Conservation (phyloP, 1,140 invertebrate genomes). For the Lasioglossum albipes region DNA sequence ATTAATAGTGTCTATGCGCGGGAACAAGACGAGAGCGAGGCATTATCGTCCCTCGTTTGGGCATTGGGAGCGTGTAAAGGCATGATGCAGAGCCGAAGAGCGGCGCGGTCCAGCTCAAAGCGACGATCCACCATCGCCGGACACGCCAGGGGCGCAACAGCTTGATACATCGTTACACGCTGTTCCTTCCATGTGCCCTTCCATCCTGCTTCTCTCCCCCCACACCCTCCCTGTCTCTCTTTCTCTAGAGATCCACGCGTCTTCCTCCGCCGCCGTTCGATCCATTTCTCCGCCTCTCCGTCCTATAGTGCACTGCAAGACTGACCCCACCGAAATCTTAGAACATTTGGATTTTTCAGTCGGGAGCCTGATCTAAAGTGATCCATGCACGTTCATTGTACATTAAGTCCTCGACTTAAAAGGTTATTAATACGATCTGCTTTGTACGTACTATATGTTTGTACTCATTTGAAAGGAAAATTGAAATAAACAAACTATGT, state of each 20-base stretch:
- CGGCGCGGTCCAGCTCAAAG: constrained; percentile 75
- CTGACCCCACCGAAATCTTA: too few relatives aligned
- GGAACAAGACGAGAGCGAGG: constrained; percentile 62
- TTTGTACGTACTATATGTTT: too few relatives aligned
- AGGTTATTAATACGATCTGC: too few relatives aligned
- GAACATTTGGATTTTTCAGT: too few relatives aligned
- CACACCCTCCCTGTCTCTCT: too few relatives aligned
- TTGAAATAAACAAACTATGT: too few relatives aligned
- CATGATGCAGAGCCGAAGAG: constrained; percentile 74
- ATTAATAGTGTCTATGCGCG: constrained; percentile 79
- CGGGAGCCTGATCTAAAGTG: too few relatives aligned
- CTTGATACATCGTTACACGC: constrained; percentile 80
- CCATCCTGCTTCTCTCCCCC: constrained; percentile 28
- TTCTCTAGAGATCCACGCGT: background rate
- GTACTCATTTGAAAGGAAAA: too few relatives aligned
- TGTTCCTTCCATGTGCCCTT: constrained; percentile 74
- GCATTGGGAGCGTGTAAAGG: constrained; percentile 77
- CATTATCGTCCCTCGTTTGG: constrained; percentile 77
- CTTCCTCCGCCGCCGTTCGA: background rate
- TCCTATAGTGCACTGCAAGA: background rate
- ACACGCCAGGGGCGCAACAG: constrained; percentile 79
- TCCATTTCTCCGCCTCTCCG: constrained; percentile 23
- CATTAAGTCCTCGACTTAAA: too few relatives aligned
- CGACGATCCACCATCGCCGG: constrained; percentile 75
- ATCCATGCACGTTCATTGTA: too few relatives aligned